Base-by-base conservation (phyloP, 2,797 vertebrate genomes). In the Dallia pectoralis region DNA sequence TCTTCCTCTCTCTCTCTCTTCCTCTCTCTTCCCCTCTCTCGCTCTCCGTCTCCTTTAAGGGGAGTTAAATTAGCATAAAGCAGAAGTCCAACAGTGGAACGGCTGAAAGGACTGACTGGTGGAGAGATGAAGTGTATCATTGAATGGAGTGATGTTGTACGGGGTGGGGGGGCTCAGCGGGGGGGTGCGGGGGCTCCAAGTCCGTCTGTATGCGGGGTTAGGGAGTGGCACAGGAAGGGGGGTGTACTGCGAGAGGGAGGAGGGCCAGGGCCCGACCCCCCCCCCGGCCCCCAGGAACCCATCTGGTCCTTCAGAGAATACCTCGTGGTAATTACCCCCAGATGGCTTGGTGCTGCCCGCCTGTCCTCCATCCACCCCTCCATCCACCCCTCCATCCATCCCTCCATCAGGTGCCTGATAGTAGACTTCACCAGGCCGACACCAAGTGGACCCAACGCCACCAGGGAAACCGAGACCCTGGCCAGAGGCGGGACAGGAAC, bases 251-350 rank as follows among this genome's bases (percentile, higher is more conserved):
- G 36, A 40, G 36, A 40, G 36, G 36, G 36, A 40, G 49, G 49
- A 53, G 87, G 86, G 83, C 32, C 48, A 51, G 44, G 67, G 36
- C 30, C 25, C 48, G 36, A n/a, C 66, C 29, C 27, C 72, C 44
- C 86, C 33, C 85, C 33, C 6, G 27, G 5, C 32, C 63, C 36
- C 47, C 85, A 81, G 85, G 84, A 89, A 94, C 95, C 96, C 97
- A 99, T 98, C 97, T 99, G 97, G 96, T 96, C 95, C 96, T 91
- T 92, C 95, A 96, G 96, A 98, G 96, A 99, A 96, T 97, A 98
- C 96, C 96, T 98, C 96, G 95, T 91, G 86, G 95, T 98, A 99
- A 99, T 99, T 98, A 97, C 95, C 95, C 93, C 96, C 97, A 98
- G 96, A 97, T 98, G 93, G 96, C 96, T 96, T 96, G 95, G 96